Base-by-base conservation (phyloP, 2,797 vertebrate species). In the Columba guinea region DNA sequence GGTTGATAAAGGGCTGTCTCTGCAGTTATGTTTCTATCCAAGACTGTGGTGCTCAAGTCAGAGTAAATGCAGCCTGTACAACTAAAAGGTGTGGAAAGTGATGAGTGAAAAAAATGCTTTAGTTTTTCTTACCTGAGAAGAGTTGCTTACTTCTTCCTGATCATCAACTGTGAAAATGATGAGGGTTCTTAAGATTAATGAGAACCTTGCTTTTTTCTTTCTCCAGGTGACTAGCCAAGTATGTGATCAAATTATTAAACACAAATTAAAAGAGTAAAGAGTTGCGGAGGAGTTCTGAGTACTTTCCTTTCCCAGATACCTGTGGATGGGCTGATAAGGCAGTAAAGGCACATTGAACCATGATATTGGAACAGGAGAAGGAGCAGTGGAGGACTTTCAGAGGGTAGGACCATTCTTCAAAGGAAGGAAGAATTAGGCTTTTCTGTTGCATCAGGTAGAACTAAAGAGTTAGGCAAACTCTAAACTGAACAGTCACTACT, bases 401-500 rank as follows among this genome's bases (percentile, higher is more conserved):
- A 83, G 27, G 46, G 35, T 15, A 71, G 23, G 56, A 27, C 58
- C 7, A 4, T 55, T 39, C 53, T 89, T 95, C 62, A 92, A 80
- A 87, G 68, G 49, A 89, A 73, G 67, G 55, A 90, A 87, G 52
- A 95, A 92, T 87, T 82, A 89, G 34, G n/a, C 41, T 84, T 34
- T 92, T 94, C 49, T 76, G 3, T 84, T 95, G 65, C 30, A 75
- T 89, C 58, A 80, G 37, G 65, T 89, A 77, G 34, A 85, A 49
- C 53, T 85, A 80, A 85, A 84, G 87, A 71, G 46, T 68, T 83
- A 87, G 58, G 73, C 75, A 83, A 91, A 70, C 46, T 73, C n/a
- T 63, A 53, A 87, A 82, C 51, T 95, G 71, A 89, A 71, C 73
- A 77, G 81, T 91, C 58, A 34, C 44, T 87, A 39, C 87, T 96